Evolutionary conservation across 2,113 vertebrate genomes (phyloP).

Genomic region (Poicephalus meyeri): DNA sequence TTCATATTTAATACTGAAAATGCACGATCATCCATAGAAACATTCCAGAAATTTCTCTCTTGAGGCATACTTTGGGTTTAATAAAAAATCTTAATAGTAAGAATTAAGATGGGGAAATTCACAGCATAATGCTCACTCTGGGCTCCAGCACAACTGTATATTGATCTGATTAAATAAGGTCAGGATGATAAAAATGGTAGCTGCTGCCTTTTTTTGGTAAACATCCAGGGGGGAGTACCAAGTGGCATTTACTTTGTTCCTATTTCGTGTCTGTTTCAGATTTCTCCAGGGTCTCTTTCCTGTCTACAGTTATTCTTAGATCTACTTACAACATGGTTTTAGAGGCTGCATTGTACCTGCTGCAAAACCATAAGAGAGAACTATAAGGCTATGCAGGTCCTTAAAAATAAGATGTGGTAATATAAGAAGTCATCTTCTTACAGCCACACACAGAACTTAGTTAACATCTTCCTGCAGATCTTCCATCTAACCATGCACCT

Average conservation of each 20-base stretch:
- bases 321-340: background rate
- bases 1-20: background rate
- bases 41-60: background rate
- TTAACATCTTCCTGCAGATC: background rate
- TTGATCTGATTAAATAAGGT: background rate
- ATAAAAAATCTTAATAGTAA: background rate
- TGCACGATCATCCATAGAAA: background rate
- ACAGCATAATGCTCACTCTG: background rate
- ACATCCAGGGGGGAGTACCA: background rate
- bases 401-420: background rate
- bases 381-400: background rate
- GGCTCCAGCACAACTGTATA: background rate
- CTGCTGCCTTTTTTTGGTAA: background rate
- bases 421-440: background rate
- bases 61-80: background rate
- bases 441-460: background rate
- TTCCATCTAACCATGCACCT: background rate
- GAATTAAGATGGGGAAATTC: background rate
- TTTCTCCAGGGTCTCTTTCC: background rate
- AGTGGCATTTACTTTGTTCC: background rate
- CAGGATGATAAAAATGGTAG: background rate
- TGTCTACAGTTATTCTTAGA: background rate
- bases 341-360: background rate
- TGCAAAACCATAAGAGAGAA: background rate
- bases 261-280: background rate